A percentile compares a stretch with the other conserved stretches of the same genome.
These are phyloP conservation scores for Itoplectis maculator DNA, from an alignment of 2,888 invertebrate genomes.

Conservation along the genomic window DNA sequence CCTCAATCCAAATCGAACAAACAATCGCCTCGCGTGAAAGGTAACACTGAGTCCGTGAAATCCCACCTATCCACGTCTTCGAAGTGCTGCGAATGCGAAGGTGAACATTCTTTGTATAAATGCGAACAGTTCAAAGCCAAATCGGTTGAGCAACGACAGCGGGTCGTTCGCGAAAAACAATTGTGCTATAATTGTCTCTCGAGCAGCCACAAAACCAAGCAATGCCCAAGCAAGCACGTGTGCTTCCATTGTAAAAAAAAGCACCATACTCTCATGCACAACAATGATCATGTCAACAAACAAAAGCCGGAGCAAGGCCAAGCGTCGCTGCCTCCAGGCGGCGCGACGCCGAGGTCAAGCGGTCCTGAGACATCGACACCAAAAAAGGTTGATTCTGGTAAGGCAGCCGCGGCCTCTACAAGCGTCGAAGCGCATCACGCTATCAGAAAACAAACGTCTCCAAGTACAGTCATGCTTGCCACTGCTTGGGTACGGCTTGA, in stretches of 20 bases:
- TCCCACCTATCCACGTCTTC: slow-evolving; percentile 25
- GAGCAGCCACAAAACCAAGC: slow-evolving; percentile 19
- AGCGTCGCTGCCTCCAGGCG: background rate
- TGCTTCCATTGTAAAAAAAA: slow-evolving; percentile 44
- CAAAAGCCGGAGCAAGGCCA: background rate
- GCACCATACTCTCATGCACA: slow-evolving; percentile 53
- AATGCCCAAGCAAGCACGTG: slow-evolving; percentile 43
- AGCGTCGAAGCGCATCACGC: background rate
- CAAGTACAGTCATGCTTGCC: slow-evolving; percentile 26
- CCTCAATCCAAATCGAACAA: background rate
- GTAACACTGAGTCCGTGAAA: background rate
- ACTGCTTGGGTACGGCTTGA: slow-evolving; percentile 69
- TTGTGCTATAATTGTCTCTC: slow-evolving; percentile 59
- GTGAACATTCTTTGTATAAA: slow-evolving; percentile 24
- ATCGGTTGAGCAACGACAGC: slow-evolving; percentile 27
- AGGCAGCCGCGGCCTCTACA: background rate
- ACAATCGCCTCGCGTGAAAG: background rate
- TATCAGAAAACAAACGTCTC: background rate
- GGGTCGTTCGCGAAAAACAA: background rate
- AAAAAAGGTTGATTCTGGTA: background rate
- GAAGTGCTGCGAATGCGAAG: slow-evolving; percentile 10
- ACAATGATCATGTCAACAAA: slow-evolving; percentile 24
- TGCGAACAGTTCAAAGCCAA: slow-evolving; percentile 35
- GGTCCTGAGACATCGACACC: slow-evolving; percentile 6
- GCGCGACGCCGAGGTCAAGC: background rate